Evolutionary conservation across 2,888 invertebrate genomes (phyloP), one percentile per base, ranked within the genome.

Genomic region (Cryptosula pallasiana): DNA sequence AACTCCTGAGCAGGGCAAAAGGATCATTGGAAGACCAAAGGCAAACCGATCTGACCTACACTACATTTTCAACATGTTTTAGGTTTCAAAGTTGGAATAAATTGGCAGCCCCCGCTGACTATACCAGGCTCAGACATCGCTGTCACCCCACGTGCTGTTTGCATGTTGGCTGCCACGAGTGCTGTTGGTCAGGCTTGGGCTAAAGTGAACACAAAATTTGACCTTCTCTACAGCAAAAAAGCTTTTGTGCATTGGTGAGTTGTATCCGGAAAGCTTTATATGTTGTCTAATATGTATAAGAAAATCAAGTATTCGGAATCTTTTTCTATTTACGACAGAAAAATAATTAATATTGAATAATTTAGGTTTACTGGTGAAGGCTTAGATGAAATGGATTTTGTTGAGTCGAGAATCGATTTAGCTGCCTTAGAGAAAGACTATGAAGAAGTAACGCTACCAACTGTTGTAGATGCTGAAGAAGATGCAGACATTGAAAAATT

Each of bases 111-210:
- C 36, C 73, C 74, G n/a, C 63, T 72, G 1, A 94, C 93, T 27
- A 94, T 95, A 71, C 95, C 95, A 16, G 94, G 94, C 2, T 94
- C 94, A 32, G 94, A 95, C 76, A 91, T 93, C 75, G 86, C 86
- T 27, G 85, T 86, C 75, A 83, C 85, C 5, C 82, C 80, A 35
- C 75, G 86, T 72, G 83, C 83, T 35, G 80, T 85, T 9, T 82
- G 82, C 74, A 82, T 84, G 83, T 74, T 84, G 3, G 78, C 79
- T 69, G 84, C 83, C 74, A 84, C 83, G 3, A 84, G 82, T 13
- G 83, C 84, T 9, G 84, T 84, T 90, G 0, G 76, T 23, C 80
- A 84, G 69, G 81, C 81, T 13, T 82, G 82, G 83, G 75, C 78
- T 16, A 77, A 82, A 5, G 57, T 80, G 1, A 74, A 79, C 69